phyloP scores from a whole-genome alignment of 2,888 invertebrate genomes.

The Pocota personata region DNA sequence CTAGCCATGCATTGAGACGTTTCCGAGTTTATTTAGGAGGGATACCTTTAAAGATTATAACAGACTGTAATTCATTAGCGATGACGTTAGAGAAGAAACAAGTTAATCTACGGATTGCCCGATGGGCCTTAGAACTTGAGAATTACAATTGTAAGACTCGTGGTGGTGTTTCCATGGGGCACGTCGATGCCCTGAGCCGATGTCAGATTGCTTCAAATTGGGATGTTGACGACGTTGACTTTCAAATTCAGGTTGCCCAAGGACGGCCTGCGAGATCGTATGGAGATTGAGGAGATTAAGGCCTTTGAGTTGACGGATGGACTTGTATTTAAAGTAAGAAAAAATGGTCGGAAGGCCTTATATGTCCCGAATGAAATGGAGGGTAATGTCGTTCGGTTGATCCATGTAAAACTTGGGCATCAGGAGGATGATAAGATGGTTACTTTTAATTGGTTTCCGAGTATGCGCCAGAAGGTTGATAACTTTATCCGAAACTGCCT shows the following conservation, averaged over 20 bases:
- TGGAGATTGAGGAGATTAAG: no score
- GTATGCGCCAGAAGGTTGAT: constrained; percentile 1
- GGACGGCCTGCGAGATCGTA: no score
- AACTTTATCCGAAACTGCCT: constrained; percentile 15
- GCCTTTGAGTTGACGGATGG: no score
- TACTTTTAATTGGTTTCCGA: neutral
- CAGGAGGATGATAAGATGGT: constrained; percentile 1
- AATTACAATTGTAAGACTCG: constrained; percentile 49
- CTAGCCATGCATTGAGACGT: neutral
- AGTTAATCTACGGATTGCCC: no score
- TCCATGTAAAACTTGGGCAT: constrained; percentile 39
- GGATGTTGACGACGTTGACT: no score
- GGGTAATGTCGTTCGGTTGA: constrained; percentile 22
- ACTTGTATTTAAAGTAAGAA: no score
- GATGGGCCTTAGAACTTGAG: neutral
- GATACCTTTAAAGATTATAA: no score
- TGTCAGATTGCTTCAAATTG: constrained; percentile 4
- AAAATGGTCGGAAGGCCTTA: no score
- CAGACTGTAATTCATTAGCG: no score
- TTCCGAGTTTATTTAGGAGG: neutral
- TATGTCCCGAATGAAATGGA: no score
- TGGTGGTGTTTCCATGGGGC: constrained; percentile 19
- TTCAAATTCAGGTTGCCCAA: no score
- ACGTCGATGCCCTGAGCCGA: constrained; percentile 44
- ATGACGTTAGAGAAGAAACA: no score